A percentile compares a stretch with the other conserved stretches of the same genome.
These are phyloP conservation scores for Caenorhabditis sp. DNA, from an alignment of 2,888 invertebrate species.

Conservation along the genomic window DNA sequence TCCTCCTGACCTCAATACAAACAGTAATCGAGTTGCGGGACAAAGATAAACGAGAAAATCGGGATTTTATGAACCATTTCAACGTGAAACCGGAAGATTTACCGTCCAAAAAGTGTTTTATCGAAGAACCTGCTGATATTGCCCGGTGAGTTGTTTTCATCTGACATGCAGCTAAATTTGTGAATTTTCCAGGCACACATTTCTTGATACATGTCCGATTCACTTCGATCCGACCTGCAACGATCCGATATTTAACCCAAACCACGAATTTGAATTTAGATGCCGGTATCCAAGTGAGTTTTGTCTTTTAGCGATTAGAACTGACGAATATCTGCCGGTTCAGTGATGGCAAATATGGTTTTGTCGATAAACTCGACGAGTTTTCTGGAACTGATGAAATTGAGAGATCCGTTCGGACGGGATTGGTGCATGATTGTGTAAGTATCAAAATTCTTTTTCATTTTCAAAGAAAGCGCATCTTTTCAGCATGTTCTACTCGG, in stretches of 20 bases:
- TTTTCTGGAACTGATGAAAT: conserved; percentile 41
- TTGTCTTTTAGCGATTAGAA: neutral
- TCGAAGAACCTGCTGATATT: too few relatives aligned
- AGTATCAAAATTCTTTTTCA: conserved; percentile 2
- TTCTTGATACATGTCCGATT: conserved; percentile 30
- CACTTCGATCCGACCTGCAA: conserved; percentile 30
- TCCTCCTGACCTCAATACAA: conserved; percentile 19
- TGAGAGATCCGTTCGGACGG: conserved; percentile 28
- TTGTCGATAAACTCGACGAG: conserved; percentile 18
- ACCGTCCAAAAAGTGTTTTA: neutral
- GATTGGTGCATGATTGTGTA: conserved; percentile 57
- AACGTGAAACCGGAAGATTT: conserved; percentile 8
- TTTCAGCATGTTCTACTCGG: conserved; percentile 85
- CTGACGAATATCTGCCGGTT: neutral
- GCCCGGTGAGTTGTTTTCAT: neutral
- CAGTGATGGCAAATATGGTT: conserved; percentile 22
- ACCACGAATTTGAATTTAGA: conserved; percentile 31
- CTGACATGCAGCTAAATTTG: neutral
- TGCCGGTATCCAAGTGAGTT: conserved; percentile 32
- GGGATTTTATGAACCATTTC: neutral
- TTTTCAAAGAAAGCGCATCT: neutral
- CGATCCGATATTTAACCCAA: conserved; percentile 37
- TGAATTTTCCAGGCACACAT: conserved; percentile 15
- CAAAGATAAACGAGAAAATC: neutral
- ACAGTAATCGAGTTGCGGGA: conserved; percentile 13